These are phyloP conservation scores for Phalacrocorax carbo DNA, from an alignment of 2,113 vertebrate genomes.

Conservation along the genomic window DNA sequence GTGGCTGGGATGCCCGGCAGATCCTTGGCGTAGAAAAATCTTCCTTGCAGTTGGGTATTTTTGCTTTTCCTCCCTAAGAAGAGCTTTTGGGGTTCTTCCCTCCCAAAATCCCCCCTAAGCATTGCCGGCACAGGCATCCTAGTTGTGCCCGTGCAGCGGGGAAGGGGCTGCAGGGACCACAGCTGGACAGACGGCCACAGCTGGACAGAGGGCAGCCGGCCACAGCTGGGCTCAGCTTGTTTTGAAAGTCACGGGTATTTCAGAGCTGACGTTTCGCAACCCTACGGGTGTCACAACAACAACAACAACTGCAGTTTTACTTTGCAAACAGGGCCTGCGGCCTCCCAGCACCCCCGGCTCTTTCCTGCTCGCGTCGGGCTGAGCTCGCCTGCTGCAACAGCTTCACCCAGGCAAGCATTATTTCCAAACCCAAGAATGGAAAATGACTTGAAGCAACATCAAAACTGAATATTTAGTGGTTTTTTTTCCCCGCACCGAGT, in stretches of 20 bases:
- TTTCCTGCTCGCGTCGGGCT: background rate
- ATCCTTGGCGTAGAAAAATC: background rate
- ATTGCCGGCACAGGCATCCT: too few relatives aligned
- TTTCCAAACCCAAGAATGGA: background rate
- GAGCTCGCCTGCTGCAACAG: background rate
- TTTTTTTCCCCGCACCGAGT: background rate
- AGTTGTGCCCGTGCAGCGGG: rapidly evolving
- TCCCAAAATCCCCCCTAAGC: background rate
- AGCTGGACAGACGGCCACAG: background rate
- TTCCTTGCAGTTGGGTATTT: too few relatives aligned
- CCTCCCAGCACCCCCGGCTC: background rate
- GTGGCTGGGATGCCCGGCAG: rapidly evolving
- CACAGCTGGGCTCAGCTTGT: background rate
- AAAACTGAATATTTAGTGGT: background rate
- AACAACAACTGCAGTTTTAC: background rate
- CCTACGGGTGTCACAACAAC: background rate
- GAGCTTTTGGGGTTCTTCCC: background rate
- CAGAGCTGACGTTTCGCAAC: slow-evolving; percentile 11
- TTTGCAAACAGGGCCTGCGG: background rate
- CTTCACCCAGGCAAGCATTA: background rate
- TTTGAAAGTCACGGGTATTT: background rate
- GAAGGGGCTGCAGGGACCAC: background rate
- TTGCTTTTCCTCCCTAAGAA: background rate
- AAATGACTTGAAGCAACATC: background rate
- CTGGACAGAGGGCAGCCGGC: rapidly evolving